Conservation (phyloP, 2,113 vertebrate species). For the Salvelinus alpinus region DNA sequence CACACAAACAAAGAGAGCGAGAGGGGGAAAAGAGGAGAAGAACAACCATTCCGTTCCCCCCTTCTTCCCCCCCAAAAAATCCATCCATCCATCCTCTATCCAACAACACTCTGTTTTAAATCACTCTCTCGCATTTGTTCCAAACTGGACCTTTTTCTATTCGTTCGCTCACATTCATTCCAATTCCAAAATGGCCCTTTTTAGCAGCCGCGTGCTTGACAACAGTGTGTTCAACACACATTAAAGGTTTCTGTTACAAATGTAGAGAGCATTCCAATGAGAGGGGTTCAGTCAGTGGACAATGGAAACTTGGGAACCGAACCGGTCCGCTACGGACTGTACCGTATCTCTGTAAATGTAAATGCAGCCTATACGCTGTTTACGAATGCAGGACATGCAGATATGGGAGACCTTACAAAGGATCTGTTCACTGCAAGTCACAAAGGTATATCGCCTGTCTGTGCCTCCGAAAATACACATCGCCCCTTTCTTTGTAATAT, state of each 20-base stretch:
- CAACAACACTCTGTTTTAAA: constrained; percentile 59
- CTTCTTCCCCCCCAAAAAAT: background rate
- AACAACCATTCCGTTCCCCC: constrained; percentile 13
- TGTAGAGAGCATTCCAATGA: constrained; percentile 34
- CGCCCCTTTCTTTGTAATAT: background rate
- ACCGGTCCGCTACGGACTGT: background rate
- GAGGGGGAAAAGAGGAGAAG: constrained; percentile 52
- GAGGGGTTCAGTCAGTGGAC: constrained; percentile 36
- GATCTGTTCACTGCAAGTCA: background rate
- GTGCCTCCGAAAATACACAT: background rate
- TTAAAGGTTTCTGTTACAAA: constrained; percentile 63
- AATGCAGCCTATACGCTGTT: background rate
- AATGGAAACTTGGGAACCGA: constrained; percentile 10
- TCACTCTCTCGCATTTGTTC: constrained; percentile 64
- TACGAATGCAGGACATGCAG: background rate
- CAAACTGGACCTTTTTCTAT: constrained; percentile 55
- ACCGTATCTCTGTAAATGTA: background rate
- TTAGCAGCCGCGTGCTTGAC: background rate
- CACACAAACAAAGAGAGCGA: constrained; percentile 79
- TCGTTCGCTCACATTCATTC: too few species aligned
- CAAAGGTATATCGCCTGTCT: background rate
- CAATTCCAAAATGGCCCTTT: constrained; percentile 61
- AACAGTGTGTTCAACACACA: constrained; percentile 53
- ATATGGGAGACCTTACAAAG: background rate
- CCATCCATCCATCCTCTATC: background rate